Percentiles rank a stretch among this genome's conserved stretches.
Evolutionary conservation across 2,888 invertebrate species (phyloP).

Genomic region (Augiades crinisus): DNA sequence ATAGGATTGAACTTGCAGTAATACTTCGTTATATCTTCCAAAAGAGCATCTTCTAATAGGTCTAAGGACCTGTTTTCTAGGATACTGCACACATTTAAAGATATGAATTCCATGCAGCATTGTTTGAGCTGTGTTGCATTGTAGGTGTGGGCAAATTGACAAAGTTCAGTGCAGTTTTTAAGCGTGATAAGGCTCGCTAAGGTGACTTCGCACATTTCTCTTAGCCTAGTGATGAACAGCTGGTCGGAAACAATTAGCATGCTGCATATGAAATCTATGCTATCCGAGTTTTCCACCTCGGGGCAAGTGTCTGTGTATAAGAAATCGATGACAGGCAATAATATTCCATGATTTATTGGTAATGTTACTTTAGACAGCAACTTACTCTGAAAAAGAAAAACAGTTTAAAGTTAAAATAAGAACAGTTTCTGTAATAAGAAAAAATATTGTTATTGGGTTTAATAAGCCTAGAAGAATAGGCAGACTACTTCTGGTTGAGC

Average conservation of each 20-base stretch:
- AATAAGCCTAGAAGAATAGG: too few species aligned
- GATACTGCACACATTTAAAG: conserved; percentile 86
- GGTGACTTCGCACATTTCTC: conserved; percentile 86
- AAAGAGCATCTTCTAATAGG: conserved; percentile 79
- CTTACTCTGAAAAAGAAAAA: conserved; percentile 70
- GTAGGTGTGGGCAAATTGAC: conserved; percentile 88
- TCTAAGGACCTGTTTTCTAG: conserved; percentile 86
- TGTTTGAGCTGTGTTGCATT: conserved; percentile 87
- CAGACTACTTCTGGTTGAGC: too few species aligned
- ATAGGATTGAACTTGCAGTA: conserved; percentile 83
- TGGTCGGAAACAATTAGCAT: conserved; percentile 91
- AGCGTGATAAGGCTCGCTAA: conserved; percentile 85
- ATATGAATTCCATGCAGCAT: conserved; percentile 89
- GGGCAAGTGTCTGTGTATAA: conserved; percentile 87
- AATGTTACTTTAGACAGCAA: conserved; percentile 75
- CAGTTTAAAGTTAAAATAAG: conserved; percentile 12
- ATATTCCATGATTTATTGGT: conserved; percentile 82
- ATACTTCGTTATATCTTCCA: conserved; percentile 84
- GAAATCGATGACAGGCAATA: conserved; percentile 87
- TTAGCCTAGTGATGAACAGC: conserved; percentile 85
- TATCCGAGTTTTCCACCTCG: conserved; percentile 80
- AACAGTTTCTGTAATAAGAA: too few species aligned
- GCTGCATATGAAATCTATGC: conserved; percentile 87
- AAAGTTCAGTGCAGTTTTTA: conserved; percentile 88
- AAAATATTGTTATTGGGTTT: too few species aligned